Evolutionary conservation across 2,113 vertebrate genomes (phyloP).

Genomic region (Clinocottus analis): DNA sequence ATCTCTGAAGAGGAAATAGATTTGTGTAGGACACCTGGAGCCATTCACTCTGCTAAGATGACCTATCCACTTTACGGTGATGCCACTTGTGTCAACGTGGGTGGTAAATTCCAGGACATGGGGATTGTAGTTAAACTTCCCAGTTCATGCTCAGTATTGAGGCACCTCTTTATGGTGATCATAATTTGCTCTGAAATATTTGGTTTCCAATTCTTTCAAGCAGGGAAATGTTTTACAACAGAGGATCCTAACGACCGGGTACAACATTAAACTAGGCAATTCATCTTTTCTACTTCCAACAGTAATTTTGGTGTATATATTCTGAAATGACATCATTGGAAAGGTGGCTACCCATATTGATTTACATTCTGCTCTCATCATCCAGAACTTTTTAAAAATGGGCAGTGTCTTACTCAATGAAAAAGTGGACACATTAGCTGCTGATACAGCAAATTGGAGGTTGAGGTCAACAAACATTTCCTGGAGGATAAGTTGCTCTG

Average conservation of each 20-base stretch:
- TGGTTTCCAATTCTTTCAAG: background rate
- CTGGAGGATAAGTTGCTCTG: background rate
- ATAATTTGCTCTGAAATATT: background rate
- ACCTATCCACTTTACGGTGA: conserved; percentile 45
- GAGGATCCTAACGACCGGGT: background rate
- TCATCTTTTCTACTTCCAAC: background rate
- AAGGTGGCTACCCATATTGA: conserved; percentile 27
- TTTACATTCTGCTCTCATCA: conserved; percentile 11
- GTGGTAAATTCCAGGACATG: conserved; percentile 14
- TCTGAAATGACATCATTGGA: no score
- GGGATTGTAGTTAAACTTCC: conserved; percentile 8
- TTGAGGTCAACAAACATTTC: conserved; percentile 25
- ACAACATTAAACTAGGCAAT: background rate
- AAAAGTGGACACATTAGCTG: conserved; percentile 18
- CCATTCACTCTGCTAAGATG: conserved; percentile 52
- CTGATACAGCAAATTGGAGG: conserved; percentile 28
- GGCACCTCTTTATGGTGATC: background rate
- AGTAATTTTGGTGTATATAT: background rate
- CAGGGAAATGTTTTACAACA: background rate
- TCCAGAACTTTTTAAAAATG: conserved; percentile 28
- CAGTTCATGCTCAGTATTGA: background rate
- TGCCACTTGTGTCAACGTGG: conserved; percentile 24
- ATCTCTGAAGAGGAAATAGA: conserved; percentile 54
- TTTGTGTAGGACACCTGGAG: conserved; percentile 54
- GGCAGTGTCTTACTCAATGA: conserved; percentile 30